These are phyloP conservation scores for Ophiothrix spiculata DNA, from an alignment of 35 echinoderm and acorn worm genomes.

Conservation along the genomic window DNA sequence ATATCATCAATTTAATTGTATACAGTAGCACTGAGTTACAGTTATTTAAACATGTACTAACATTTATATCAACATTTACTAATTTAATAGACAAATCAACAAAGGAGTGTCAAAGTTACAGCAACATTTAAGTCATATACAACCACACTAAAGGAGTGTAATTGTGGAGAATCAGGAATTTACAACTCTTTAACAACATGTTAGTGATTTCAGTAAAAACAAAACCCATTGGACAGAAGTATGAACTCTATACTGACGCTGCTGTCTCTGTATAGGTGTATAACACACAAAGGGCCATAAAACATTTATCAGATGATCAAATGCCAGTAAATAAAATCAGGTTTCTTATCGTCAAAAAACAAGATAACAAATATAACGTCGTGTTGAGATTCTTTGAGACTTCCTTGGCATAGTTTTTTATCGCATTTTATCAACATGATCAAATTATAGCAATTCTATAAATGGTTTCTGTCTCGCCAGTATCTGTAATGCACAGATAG, in stretches of 20 bases:
- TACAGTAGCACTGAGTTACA: no score
- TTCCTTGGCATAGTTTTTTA: no score
- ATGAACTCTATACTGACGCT: no score
- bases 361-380: not conserved
- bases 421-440: no score
- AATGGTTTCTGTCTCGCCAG: no score
- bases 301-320: not conserved
- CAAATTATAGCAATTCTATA: no score
- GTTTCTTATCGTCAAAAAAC: not conserved
- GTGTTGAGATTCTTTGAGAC: not conserved
- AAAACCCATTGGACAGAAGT: no score
- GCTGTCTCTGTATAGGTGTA: no score
- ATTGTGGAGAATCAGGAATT: not conserved
- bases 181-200: not conserved
- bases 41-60: no score
- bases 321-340: not conserved
- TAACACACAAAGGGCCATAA: not conserved
- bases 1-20: no score
- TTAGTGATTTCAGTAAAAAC: not conserved
- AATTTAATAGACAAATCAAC: not conserved
- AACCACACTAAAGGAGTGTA: not conserved
- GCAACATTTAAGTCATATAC: not conserved
- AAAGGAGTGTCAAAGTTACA: not conserved
- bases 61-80: no score
- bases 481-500: no score